A percentile compares a stretch with the other conserved stretches of the same genome.
Conservation (phyloP, 2,113 vertebrate species). For the Neogobius melanostomus region DNA sequence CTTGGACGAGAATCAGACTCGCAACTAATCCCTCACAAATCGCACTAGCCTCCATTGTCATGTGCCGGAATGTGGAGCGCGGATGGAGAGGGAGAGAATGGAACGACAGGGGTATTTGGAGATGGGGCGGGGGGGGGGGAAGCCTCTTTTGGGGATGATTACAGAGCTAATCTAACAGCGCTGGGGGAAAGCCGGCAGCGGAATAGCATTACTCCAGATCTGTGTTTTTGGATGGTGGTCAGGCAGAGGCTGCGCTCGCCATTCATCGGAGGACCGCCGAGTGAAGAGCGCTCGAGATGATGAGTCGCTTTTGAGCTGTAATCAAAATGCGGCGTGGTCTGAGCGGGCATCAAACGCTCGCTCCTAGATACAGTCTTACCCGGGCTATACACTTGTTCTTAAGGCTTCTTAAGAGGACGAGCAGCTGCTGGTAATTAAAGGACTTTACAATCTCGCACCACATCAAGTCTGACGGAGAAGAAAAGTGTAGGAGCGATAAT, state of each 20-base stretch:
- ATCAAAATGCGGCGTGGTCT: constrained; percentile 69
- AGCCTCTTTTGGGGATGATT: constrained; percentile 58
- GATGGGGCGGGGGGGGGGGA: constrained; percentile 44
- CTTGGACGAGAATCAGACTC: constrained; percentile 28
- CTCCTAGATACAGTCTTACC: constrained; percentile 32
- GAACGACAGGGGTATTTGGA: constrained; percentile 32
- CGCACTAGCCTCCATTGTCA: constrained; percentile 8
- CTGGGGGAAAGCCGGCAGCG: not conserved
- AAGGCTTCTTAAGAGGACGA: constrained; percentile 55
- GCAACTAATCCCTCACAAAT: constrained; percentile 46
- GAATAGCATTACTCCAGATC: constrained; percentile 21
- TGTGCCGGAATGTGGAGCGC: constrained; percentile 16
- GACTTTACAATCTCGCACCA: constrained; percentile 61
- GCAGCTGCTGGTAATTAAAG: constrained; percentile 80
- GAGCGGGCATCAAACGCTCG: constrained; percentile 63
- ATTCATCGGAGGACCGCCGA: constrained; percentile 40
- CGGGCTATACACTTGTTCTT: constrained; percentile 48
- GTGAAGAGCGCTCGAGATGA: constrained; percentile 70
- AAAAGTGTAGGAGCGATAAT: constrained; percentile 37
- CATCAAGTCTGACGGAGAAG: constrained; percentile 49
- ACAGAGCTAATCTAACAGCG: constrained; percentile 51
- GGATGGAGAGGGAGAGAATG: constrained; percentile 11
- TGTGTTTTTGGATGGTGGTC: constrained; percentile 61
- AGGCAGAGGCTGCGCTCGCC: constrained; percentile 43
- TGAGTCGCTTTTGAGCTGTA: constrained; percentile 70